Conservation (phyloP, 2,797 vertebrate species). For the Fistularia tabacaria region DNA sequence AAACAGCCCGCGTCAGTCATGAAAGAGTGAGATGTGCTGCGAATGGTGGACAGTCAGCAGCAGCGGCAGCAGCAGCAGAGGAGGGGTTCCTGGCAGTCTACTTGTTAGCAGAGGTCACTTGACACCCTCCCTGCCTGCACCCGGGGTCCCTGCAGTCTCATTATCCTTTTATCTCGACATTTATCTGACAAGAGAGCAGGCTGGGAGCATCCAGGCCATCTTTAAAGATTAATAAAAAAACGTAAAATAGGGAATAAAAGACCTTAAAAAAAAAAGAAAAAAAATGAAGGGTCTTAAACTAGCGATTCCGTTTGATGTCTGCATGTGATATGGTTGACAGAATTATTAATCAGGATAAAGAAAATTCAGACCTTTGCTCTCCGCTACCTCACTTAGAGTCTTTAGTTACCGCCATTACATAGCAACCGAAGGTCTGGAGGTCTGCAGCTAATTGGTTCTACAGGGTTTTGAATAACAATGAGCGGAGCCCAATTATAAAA, state of each 20-base stretch:
- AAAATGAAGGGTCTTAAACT: constrained; percentile 64
- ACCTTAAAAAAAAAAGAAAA: constrained; percentile 41
- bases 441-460: constrained; percentile 82
- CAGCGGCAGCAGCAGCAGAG: neutral
- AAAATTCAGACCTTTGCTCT: constrained; percentile 80
- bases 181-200: constrained; percentile 91
- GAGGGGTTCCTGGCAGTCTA: constrained; percentile 3
- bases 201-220: constrained; percentile 80
- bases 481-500: constrained; percentile 80
- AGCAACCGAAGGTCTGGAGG: constrained; percentile 76
- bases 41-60: neutral
- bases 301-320: constrained; percentile 84
- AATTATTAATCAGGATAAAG: constrained; percentile 89
- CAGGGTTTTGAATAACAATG: constrained; percentile 78
- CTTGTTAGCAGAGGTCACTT: constrained; percentile 71
- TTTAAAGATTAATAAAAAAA: constrained; percentile 87
- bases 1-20: neutral
- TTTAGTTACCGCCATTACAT: constrained; percentile 68
- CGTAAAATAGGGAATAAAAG: constrained; percentile 34
- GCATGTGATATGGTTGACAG: constrained; percentile 82
- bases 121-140: constrained; percentile 26
- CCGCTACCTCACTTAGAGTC: constrained; percentile 71
- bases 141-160: constrained; percentile 76
- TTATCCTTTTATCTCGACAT: constrained; percentile 93
- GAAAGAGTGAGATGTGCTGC: neutral